Evolutionary conservation across 30 jellyfish, hydroid and myxozoan species (phyloP).

Genomic region (Rhopilema esculentum): DNA sequence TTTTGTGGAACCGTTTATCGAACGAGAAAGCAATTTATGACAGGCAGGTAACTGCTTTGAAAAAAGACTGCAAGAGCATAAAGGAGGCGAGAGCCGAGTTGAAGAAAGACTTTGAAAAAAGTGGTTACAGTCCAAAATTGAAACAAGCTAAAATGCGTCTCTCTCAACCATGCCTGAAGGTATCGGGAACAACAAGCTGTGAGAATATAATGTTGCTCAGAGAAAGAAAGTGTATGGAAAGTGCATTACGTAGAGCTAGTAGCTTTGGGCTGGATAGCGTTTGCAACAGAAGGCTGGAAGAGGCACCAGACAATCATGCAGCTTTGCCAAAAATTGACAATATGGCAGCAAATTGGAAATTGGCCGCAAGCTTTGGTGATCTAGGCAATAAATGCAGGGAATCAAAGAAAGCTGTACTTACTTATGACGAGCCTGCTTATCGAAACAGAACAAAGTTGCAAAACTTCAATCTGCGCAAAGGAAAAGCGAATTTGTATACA

Average conservation of each 20-base stretch:
- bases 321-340: not conserved
- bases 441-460: not conserved
- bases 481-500: no score
- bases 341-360: not conserved
- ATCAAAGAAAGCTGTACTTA: not conserved
- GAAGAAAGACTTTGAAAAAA: not conserved
- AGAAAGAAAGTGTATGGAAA: not conserved
- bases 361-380: not conserved
- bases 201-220: not conserved
- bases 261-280: slow-evolving; percentile 10
- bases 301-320: not conserved
- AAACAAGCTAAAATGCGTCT: not conserved
- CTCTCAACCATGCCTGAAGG: not conserved
- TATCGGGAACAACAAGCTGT: no score
- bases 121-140: not conserved
- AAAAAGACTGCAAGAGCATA: slow-evolving; percentile 1
- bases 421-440: not conserved
- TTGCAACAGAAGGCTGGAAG: not conserved
- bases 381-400: not conserved
- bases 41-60: not conserved
- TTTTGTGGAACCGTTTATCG: not conserved
- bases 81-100: slow-evolving; percentile 1
- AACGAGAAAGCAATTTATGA: not conserved
- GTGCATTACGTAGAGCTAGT: not conserved
- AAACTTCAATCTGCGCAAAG: no score